Conservation (phyloP, 2,797 vertebrate species). For the Ctenopoma multispine region DNA sequence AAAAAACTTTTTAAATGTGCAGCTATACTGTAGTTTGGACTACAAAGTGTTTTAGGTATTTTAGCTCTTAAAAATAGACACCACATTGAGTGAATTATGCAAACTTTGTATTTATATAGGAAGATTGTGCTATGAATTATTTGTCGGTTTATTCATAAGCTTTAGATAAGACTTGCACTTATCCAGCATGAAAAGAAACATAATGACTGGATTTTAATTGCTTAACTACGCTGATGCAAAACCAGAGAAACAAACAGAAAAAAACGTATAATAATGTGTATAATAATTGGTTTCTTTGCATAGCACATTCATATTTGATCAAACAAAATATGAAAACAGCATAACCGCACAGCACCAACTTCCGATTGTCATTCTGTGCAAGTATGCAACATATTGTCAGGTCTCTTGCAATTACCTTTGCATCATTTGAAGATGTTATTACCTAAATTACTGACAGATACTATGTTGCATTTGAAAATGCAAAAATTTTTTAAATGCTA, state of each 20-base stretch:
- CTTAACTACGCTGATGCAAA: conserved; percentile 16
- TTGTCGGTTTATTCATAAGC: conserved; percentile 17
- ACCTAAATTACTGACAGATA: neutral
- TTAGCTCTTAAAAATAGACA: neutral
- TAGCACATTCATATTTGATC: neutral
- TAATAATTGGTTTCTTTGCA: neutral
- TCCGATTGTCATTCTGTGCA: neutral
- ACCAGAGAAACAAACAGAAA: neutral
- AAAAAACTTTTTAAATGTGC: neutral
- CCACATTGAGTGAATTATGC: neutral
- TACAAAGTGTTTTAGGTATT: neutral
- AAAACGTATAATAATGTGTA: neutral
- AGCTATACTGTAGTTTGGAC: neutral
- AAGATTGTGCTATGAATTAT: conserved; percentile 9
- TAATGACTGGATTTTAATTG: conserved; percentile 44
- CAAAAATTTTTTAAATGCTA: no score
- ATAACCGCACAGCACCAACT: neutral
- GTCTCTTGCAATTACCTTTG: neutral
- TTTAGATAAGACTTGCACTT: conserved; percentile 28
- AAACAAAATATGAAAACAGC: neutral
- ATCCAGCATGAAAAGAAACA: conserved; percentile 24
- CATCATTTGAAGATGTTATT: neutral
- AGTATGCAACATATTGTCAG: neutral
- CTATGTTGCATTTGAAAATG: no score
- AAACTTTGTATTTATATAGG: conserved; percentile 13